These are phyloP conservation scores for Chrysochloris asiatica DNA, from an alignment of 2,113 vertebrate genomes.

Conservation along the genomic window DNA sequence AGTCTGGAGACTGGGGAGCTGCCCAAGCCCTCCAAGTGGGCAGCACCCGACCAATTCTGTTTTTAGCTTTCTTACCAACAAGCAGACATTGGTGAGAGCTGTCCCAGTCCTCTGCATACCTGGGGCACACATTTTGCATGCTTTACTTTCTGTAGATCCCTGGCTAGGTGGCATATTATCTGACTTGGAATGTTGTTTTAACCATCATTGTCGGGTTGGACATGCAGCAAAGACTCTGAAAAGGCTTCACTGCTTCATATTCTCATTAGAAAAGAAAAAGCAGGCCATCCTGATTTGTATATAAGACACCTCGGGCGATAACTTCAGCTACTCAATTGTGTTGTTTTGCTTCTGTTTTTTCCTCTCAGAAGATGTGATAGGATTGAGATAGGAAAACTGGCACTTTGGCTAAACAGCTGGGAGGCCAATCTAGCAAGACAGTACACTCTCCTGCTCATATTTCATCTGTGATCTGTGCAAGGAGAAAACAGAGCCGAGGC, in stretches of 20 bases:
- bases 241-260: background rate
- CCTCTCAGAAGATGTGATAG: background rate
- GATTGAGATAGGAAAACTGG: background rate
- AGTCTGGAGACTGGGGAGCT: background rate
- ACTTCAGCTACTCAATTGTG: background rate
- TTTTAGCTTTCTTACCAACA: background rate
- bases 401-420: background rate
- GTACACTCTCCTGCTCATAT: background rate
- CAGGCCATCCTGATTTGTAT: background rate
- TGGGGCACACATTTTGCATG: background rate
- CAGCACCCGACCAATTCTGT: background rate
- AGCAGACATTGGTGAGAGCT: background rate
- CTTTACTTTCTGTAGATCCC: background rate
- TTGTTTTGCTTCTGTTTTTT: background rate
- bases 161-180: background rate
- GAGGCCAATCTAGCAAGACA: background rate
- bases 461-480: fast-evolving
- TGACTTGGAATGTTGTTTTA: background rate
- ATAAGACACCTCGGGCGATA: background rate
- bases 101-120: fast-evolving
- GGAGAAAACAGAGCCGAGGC: background rate
- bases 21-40: constrained; percentile 5
- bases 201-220: background rate
- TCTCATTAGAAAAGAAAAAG: background rate
- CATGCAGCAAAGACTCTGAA: background rate